Conservation (phyloP, 1,140 invertebrate species). For the Platorchestia sp. region DNA sequence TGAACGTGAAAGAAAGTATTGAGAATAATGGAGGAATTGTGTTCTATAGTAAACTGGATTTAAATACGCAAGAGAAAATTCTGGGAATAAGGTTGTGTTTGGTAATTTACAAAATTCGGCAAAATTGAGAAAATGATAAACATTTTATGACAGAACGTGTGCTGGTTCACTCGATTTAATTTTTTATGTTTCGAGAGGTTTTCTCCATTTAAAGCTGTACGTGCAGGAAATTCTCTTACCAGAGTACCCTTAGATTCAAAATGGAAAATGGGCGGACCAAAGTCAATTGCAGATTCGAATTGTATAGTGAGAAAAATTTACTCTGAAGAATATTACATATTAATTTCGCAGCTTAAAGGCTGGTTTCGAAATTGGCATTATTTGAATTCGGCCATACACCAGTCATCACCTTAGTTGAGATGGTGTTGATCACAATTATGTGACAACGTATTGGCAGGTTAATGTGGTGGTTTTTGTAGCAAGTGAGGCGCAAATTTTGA, state of each 20-base stretch:
- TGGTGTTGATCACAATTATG: background rate
- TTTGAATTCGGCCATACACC: too few species aligned
- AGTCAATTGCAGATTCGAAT: background rate
- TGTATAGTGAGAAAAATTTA: background rate
- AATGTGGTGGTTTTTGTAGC: background rate
- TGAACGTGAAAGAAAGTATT: background rate
- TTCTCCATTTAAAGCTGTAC: background rate
- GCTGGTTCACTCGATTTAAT: background rate
- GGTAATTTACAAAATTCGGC: background rate
- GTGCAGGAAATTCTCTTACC: background rate
- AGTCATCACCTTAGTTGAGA: background rate
- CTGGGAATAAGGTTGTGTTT: background rate
- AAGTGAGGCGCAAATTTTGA: background rate
- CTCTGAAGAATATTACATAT: background rate
- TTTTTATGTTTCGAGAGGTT: background rate
- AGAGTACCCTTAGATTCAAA: background rate
- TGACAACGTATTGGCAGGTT: background rate
- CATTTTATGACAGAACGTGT: background rate
- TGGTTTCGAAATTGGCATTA: too few species aligned
- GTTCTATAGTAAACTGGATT: background rate
- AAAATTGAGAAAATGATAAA: background rate
- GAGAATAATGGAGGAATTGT: background rate
- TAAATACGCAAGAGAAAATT: background rate
- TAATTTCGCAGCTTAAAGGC: background rate
- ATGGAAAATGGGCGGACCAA: background rate